Evolutionary conservation across 2,797 vertebrate genomes (phyloP).

Genomic region (Hypotaenidia okinawae): DNA sequence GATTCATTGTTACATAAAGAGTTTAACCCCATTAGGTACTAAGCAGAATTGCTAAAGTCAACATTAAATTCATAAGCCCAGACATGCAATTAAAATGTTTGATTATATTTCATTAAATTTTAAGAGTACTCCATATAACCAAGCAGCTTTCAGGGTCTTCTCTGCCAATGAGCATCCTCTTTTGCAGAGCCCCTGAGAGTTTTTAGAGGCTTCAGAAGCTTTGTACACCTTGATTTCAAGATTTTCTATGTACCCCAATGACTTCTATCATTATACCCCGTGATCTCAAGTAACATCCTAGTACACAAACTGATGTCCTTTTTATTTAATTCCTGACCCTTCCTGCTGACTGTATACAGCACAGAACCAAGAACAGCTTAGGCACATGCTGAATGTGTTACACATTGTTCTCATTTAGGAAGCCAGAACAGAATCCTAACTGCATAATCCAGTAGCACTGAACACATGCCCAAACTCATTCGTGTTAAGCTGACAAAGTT

Average conservation of each 20-base stretch:
- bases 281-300: neutral
- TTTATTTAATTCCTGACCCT: neutral
- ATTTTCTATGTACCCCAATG: too few species aligned
- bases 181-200: neutral
- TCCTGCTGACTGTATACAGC: neutral
- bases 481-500: neutral
- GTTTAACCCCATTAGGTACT: neutral
- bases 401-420: neutral
- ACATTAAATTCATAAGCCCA: neutral
- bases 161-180: neutral
- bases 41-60: neutral
- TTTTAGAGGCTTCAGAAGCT: neutral
- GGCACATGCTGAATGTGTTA: neutral
- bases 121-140: neutral
- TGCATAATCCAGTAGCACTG: neutral
- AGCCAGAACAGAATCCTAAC: neutral
- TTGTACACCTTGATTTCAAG: neutral
- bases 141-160: neutral
- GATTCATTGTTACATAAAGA: neutral
- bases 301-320: neutral
- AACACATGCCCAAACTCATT: neutral
- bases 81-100: neutral
- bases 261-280: neutral
- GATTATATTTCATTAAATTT: conserved; percentile 8
- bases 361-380: neutral